phyloP scores from a whole-genome alignment of 2,113 vertebrate genomes.

The Excalfactoria chinensis region DNA sequence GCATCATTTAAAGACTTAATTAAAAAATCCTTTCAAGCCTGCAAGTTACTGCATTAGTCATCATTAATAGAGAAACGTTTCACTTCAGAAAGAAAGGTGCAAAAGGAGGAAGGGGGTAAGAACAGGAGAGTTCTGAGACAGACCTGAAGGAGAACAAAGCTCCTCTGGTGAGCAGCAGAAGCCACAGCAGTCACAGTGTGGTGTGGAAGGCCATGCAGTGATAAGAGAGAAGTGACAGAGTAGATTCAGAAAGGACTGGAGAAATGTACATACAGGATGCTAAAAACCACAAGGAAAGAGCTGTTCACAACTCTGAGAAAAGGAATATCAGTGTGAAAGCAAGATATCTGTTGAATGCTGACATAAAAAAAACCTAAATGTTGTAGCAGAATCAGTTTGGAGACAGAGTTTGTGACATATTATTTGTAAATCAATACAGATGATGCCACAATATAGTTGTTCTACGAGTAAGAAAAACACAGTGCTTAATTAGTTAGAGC shows the following conservation, averaged over 20 bases:
- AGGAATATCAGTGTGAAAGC: neutral
- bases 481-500: neutral
- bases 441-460: neutral
- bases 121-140: neutral
- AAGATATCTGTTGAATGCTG: neutral
- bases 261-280: neutral
- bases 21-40: neutral
- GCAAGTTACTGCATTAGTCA: neutral
- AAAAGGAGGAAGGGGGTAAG: neutral
- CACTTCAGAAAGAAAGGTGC: neutral
- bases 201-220: neutral
- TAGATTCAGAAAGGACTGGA: neutral
- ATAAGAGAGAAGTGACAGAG: constrained; percentile 8
- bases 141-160: constrained; percentile 45
- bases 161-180: neutral
- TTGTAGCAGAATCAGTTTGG: neutral
- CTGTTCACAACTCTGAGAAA: neutral
- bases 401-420: neutral
- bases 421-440: neutral
- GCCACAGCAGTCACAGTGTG: neutral
- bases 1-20: neutral
- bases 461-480: neutral
- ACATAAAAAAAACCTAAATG: neutral
- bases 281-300: neutral
- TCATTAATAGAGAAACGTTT: neutral